A percentile compares a stretch with the other conserved stretches of the same genome.
Evolutionary conservation across 2,797 vertebrate genomes (phyloP).

Genomic region (Spheniscus humboldti): DNA sequence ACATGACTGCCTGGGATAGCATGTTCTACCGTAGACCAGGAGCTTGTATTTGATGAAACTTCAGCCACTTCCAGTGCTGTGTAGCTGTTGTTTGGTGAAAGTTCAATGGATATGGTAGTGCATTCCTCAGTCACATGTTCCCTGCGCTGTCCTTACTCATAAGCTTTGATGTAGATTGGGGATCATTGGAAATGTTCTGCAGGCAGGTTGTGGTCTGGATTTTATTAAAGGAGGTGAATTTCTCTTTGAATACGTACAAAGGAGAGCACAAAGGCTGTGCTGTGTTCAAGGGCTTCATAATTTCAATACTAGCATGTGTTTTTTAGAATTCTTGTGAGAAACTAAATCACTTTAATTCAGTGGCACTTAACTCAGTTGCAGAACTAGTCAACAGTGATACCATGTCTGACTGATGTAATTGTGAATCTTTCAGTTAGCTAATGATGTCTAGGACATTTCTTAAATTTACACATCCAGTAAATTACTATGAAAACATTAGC

Average conservation of each 20-base stretch:
- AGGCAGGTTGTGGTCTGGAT: not conserved
- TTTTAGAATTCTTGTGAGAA: not conserved
- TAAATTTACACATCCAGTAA: not conserved
- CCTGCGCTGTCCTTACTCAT: not conserved
- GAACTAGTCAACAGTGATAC: not conserved
- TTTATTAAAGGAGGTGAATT: not conserved
- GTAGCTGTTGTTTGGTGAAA: not conserved
- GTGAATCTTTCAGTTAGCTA: not conserved
- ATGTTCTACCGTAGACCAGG: not conserved
- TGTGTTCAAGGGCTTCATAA: not conserved
- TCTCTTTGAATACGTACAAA: not conserved
- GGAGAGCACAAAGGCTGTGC: not conserved
- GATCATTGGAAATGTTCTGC: not conserved
- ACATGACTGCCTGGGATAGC: not conserved
- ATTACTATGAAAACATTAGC: not conserved
- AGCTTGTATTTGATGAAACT: not conserved
- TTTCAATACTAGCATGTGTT: not conserved
- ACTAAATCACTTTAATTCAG: not conserved
- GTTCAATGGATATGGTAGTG: not conserved
- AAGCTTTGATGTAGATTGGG: not conserved
- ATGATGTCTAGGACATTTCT: not conserved
- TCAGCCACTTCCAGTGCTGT: not conserved
- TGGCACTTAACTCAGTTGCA: not conserved
- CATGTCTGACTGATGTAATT: not conserved
- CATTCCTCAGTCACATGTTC: fast-evolving